A percentile compares a stretch with the other conserved stretches of the same genome.
These are phyloP conservation scores for Glyptemys insculpta DNA, from an alignment of 2,797 vertebrate genomes.

Conservation along the genomic window DNA sequence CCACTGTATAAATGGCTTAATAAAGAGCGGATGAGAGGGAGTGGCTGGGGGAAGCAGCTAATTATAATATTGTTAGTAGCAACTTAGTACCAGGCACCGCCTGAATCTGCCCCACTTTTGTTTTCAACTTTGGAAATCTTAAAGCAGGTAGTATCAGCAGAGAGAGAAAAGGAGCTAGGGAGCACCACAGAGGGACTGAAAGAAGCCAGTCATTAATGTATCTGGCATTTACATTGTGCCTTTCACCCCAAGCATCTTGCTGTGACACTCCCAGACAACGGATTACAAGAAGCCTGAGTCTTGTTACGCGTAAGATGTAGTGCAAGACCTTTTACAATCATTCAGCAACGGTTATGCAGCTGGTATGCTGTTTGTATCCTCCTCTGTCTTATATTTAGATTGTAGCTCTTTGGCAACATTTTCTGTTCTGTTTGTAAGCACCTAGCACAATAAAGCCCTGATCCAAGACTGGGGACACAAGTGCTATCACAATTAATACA, in stretches of 20 bases:
- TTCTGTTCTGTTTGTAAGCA: background rate
- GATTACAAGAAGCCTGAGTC: background rate
- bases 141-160: background rate
- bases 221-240: fast-evolving
- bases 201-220: fast-evolving
- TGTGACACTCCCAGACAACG: background rate
- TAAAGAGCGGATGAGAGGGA: background rate
- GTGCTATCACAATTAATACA: background rate
- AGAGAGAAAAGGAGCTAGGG: background rate
- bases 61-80: background rate
- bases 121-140: background rate
- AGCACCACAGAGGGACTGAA: background rate
- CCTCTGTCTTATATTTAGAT: background rate
- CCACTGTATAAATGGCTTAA: background rate
- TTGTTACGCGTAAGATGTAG: fast-evolving
- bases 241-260: background rate
- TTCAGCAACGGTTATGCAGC: background rate
- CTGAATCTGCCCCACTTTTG: background rate
- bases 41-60: background rate
- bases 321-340: background rate
- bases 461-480: background rate
- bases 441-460: background rate
- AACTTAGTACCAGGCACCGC: background rate
- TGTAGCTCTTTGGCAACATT: background rate
- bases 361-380: fast-evolving